phyloP scores from a whole-genome alignment of 2,888 invertebrate genomes.

The Morinoia aosen region DNA sequence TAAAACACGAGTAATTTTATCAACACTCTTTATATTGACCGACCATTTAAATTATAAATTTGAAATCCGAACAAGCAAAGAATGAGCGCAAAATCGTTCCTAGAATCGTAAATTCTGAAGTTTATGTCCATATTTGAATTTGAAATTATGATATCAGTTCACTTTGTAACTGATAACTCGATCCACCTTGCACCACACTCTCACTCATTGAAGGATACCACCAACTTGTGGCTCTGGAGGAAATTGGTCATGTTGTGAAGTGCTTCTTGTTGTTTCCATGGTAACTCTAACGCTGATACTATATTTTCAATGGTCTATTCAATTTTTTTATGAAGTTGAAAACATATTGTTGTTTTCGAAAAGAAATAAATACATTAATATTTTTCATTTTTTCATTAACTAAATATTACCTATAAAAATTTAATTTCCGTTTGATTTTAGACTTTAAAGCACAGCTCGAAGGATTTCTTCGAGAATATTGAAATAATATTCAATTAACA shows the following conservation, averaged over 20 bases:
- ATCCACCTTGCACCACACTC: not conserved
- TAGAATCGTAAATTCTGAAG: not conserved
- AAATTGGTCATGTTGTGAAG: not conserved
- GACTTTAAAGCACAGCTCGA: no score
- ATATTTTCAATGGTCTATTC: not conserved
- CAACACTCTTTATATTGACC: not conserved
- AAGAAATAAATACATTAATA: not conserved
- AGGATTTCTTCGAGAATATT: no score
- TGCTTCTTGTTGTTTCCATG: slow-evolving; percentile 21
- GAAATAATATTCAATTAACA: no score
- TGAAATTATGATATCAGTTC: not conserved
- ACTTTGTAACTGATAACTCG: not conserved
- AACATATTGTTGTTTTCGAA: not conserved
- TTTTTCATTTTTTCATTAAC: no score
- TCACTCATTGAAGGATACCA: not conserved
- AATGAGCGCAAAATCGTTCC: not conserved
- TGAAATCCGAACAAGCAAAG: not conserved
- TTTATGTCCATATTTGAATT: not conserved
- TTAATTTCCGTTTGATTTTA: no score
- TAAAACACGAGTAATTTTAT: not conserved
- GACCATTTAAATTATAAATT: not conserved
- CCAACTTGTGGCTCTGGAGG: not conserved
- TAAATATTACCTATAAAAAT: no score
- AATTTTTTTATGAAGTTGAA: not conserved
- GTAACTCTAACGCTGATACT: not conserved